These are phyloP conservation scores for Papilio dardanus DNA, from an alignment of 1,140 invertebrate species.

Conservation along the genomic window DNA sequence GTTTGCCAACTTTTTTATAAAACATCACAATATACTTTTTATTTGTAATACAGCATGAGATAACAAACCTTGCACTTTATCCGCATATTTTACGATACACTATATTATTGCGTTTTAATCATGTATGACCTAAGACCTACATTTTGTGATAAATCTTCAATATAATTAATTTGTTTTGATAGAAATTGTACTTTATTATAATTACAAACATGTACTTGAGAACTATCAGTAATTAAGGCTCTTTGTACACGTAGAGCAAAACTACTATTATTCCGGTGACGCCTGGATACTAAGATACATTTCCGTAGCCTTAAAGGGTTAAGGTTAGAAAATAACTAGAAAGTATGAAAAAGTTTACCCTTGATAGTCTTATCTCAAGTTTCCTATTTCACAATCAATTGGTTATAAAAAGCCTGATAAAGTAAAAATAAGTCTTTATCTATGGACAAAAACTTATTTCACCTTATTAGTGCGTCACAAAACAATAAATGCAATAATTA, in stretches of 20 bases:
- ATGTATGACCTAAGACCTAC: not conserved
- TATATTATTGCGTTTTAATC: not conserved
- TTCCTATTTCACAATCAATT: too few species aligned
- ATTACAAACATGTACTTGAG: not conserved
- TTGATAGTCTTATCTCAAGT: too few species aligned
- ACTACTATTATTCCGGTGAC: too few species aligned
- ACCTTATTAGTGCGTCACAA: not conserved
- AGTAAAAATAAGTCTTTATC: too few species aligned
- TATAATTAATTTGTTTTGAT: not conserved
- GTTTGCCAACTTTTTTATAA: too few species aligned
- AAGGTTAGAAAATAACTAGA: too few species aligned
- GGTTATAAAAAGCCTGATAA: too few species aligned
- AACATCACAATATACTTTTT: not conserved
- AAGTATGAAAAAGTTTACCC: too few species aligned
- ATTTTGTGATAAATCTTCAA: not conserved
- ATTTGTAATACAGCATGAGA: not conserved
- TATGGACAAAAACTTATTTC: not conserved
- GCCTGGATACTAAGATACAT: too few species aligned
- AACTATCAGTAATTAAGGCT: not conserved
- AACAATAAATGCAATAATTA: not conserved
- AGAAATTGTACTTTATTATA: not conserved
- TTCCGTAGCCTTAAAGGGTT: too few species aligned
- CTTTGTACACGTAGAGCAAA: too few species aligned
- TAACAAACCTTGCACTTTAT: not conserved
- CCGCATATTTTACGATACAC: not conserved